Evolutionary conservation across 2,888 invertebrate genomes (phyloP).

Genomic region (Drosophila seclusa): DNA sequence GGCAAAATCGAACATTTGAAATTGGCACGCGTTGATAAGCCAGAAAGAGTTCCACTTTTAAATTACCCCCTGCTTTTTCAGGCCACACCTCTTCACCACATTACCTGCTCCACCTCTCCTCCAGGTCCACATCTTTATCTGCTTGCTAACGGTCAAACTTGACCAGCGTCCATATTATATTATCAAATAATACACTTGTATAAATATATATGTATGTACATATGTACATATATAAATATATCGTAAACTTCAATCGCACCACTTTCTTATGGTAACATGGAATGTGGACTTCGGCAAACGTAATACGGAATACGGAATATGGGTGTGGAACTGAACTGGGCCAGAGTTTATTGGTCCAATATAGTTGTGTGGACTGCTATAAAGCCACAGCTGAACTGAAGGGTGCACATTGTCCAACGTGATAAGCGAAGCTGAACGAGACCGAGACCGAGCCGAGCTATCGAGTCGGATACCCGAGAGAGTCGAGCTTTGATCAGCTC

Average conservation of each 20-base stretch:
- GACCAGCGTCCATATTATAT: not conserved
- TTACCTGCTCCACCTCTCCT: not conserved
- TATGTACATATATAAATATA: not conserved
- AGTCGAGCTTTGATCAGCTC: conserved; percentile 18
- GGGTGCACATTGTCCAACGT: conserved; percentile 4
- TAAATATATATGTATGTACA: too few species aligned
- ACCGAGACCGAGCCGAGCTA: not conserved
- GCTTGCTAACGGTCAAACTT: not conserved
- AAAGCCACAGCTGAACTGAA: conserved; percentile 20
- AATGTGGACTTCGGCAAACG: not conserved
- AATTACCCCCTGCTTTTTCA: not conserved
- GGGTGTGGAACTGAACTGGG: not conserved
- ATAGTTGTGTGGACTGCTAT: not conserved
- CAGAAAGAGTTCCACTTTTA: conserved; percentile 14
- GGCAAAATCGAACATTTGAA: conserved; percentile 19
- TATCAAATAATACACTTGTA: not conserved
- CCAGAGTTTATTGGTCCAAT: not conserved
- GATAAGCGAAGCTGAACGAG: conserved; percentile 21
- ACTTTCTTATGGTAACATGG: not conserved
- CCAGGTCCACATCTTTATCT: not conserved
- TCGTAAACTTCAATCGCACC: not conserved
- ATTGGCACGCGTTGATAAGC: conserved; percentile 48
- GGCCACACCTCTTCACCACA: not conserved
- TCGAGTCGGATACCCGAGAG: conserved; percentile 2
- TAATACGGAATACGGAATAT: not conserved